These are phyloP conservation scores for Drosophila nannoptera DNA, from an alignment of 1,140 invertebrate species.

Conservation along the genomic window DNA sequence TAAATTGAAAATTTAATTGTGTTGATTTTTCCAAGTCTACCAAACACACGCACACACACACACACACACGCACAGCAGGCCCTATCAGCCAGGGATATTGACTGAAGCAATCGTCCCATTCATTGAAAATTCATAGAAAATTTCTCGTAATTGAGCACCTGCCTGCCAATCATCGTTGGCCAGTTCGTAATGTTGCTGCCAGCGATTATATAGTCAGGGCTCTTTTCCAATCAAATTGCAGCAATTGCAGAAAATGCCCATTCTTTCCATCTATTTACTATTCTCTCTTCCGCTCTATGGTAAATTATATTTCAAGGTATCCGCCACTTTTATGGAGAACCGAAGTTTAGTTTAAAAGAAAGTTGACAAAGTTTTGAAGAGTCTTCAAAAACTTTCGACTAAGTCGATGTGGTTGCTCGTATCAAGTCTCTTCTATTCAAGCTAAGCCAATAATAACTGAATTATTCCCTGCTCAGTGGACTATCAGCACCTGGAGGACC, in stretches of 20 bases:
- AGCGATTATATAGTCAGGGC: not conserved
- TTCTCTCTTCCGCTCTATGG: no score
- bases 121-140: conserved; percentile 73
- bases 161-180: conserved; percentile 6
- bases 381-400: not conserved
- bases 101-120: conserved; percentile 37
- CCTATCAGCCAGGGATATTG: conserved; percentile 52
- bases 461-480: not conserved
- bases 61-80: not conserved
- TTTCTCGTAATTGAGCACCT: conserved; percentile 42
- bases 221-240: not conserved
- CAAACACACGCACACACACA: not conserved
- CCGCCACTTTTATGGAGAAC: no score
- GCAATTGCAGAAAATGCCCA: not conserved
- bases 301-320: no score
- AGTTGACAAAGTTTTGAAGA: no score
- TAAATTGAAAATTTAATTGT: conserved; percentile 64
- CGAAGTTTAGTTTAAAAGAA: no score
- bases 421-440: not conserved
- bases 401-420: no score
- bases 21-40: conserved; percentile 54
- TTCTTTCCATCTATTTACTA: no score
- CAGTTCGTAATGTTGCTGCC: conserved; percentile 16
- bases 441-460: not conserved
- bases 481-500: not conserved